Conservation (phyloP, 1,140 invertebrate species). For the Cephus cinctus region DNA sequence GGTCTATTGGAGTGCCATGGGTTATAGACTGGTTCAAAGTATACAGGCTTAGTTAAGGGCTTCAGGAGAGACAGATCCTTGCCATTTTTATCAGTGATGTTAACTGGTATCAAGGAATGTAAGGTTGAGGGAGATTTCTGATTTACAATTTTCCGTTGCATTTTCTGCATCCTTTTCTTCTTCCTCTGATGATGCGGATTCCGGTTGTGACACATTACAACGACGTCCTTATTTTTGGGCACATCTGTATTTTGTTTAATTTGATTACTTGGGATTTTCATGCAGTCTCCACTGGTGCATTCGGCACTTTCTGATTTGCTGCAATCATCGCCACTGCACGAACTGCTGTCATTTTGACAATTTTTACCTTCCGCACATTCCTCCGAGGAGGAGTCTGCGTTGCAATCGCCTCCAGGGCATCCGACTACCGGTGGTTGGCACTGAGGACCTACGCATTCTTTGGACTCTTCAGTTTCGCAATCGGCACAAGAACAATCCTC, state of each 20-base stretch:
- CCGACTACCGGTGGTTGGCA: no score
- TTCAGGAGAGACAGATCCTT: no score
- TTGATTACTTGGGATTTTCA: not conserved
- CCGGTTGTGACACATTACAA: constrained; percentile 14
- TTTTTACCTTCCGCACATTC: no score
- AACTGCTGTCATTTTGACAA: no score
- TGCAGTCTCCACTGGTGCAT: constrained; percentile 1
- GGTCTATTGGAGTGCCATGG: no score
- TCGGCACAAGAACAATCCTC: not conserved
- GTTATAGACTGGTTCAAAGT: no score
- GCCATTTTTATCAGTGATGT: not conserved
- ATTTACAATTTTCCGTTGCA: not conserved
- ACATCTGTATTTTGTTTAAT: no score
- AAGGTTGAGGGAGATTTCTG: not conserved
- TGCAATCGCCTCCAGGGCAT: no score
- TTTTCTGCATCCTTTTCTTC: constrained; percentile 9
- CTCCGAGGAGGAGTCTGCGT: not conserved
- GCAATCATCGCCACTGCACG: not conserved
- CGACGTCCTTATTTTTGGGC: no score
- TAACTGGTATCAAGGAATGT: not conserved
- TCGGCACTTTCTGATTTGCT: constrained; percentile 4
- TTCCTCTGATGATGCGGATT: constrained; percentile 15
- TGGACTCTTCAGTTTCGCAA: no score
- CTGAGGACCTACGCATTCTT: no score
- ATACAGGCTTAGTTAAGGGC: no score